phyloP scores from a whole-genome alignment of 92 coral and sea anemone species.

The Paramuricea clavata region DNA sequence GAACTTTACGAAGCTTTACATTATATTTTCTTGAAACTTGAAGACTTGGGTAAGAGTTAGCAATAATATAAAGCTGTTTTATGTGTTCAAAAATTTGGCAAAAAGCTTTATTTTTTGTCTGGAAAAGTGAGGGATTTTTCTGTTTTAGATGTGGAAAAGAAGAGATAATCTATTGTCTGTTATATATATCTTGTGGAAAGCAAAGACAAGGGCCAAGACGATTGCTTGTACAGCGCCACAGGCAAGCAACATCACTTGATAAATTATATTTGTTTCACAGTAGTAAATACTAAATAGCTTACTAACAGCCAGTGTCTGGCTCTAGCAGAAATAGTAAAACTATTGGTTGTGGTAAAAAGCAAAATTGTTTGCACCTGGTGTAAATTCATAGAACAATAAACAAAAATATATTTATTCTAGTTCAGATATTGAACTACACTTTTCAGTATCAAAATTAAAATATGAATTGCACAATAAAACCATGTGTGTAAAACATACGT shows the following conservation, averaged over 20 bases:
- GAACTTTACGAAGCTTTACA: slow-evolving; percentile 82
- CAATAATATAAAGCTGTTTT: background rate
- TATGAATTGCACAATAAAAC: too few relatives aligned
- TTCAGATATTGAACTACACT: too few relatives aligned
- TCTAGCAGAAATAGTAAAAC: too few relatives aligned
- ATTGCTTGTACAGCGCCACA: background rate
- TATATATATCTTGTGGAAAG: background rate
- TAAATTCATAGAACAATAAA: too few relatives aligned
- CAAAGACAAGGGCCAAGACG: too few relatives aligned
- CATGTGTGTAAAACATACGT: background rate
- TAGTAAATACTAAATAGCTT: too few relatives aligned
- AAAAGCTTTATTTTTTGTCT: background rate
- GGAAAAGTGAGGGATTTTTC: background rate
- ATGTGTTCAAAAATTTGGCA: background rate
- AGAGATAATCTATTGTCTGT: background rate
- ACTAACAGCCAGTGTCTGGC: too few relatives aligned
- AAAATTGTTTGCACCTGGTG: too few relatives aligned
- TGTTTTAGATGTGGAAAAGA: slow-evolving; percentile 11
- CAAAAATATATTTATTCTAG: too few relatives aligned
- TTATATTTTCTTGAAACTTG: slow-evolving; percentile 84
- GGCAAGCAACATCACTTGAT: background rate
- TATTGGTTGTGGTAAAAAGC: too few relatives aligned
- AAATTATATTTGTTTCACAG: background rate
- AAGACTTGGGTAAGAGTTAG: slow-evolving; percentile 77
- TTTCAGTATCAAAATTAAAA: too few relatives aligned